phyloP scores from a whole-genome alignment of 37 sponge, comb jelly and placozoan genomes.

The Theonella swinhoei region DNA sequence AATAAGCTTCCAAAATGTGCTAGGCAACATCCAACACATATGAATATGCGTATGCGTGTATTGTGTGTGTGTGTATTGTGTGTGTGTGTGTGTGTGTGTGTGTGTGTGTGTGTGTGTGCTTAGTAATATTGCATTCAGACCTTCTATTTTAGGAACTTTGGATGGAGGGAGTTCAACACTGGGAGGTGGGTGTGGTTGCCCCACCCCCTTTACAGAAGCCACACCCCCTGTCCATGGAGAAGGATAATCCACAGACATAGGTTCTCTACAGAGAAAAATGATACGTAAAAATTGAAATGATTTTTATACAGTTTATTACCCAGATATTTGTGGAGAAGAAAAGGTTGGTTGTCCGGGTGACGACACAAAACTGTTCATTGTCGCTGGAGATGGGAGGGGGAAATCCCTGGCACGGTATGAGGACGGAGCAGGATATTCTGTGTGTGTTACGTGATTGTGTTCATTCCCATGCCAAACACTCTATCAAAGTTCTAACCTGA shows the following conservation, averaged over 20 bases:
- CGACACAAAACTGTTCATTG: constrained; percentile 22
- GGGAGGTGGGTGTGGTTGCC: constrained; percentile 11
- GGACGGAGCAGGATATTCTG: constrained; percentile 31
- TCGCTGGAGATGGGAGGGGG: constrained; percentile 52
- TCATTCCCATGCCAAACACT: neutral
- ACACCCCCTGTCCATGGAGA: constrained; percentile 18
- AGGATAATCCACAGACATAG: constrained; percentile 36
- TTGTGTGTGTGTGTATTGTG: too few relatives aligned
- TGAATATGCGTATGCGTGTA: neutral
- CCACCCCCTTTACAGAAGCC: neutral
- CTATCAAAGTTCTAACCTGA: neutral
- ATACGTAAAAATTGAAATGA: neutral
- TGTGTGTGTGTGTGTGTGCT: neutral
- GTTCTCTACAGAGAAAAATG: constrained; percentile 30
- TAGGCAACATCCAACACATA: neutral
- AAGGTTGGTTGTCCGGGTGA: constrained; percentile 45
- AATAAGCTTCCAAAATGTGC: neutral
- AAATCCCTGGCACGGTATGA: constrained; percentile 32
- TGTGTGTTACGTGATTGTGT: too few relatives aligned
- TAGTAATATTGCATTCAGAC: too few relatives aligned
- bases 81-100: neutral
- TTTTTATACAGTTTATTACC: neutral
- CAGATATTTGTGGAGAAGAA: constrained; percentile 42
- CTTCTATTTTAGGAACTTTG: constrained; percentile 77
- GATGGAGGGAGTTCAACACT: neutral